phyloP scores from a whole-genome alignment of 2,113 vertebrate genomes.

The Garra rufa region DNA sequence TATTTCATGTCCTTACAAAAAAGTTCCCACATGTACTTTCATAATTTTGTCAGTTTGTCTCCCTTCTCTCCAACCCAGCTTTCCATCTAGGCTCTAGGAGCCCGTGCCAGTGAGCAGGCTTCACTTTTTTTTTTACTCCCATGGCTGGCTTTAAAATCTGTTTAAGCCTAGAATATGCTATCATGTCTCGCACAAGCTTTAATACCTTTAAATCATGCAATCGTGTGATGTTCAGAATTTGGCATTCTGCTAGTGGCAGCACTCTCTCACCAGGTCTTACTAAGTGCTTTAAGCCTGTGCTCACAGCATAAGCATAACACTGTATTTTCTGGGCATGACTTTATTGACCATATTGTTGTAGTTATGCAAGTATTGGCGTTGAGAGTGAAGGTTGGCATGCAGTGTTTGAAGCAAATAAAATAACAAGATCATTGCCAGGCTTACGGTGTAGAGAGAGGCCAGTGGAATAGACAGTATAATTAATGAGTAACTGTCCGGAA shows the following conservation, averaged over 20 bases:
- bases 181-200: slow-evolving; percentile 48
- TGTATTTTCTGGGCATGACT: slow-evolving; percentile 1
- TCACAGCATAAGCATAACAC: slow-evolving; percentile 6
- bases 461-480: background rate
- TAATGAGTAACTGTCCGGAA: background rate
- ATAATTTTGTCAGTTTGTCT: too few species aligned
- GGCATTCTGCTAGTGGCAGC: slow-evolving; percentile 25
- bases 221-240: slow-evolving; percentile 28
- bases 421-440: background rate
- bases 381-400: slow-evolving; percentile 8
- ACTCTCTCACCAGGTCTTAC: background rate
- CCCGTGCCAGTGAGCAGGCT: background rate
- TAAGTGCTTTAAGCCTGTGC: background rate
- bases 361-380: slow-evolving; percentile 27
- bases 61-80: background rate
- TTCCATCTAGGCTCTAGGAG: slow-evolving; percentile 30
- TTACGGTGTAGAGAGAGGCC: background rate
- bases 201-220: slow-evolving; percentile 48
- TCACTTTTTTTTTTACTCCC: background rate
- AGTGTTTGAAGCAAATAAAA: background rate
- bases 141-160: slow-evolving; percentile 43
- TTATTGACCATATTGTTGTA: slow-evolving; percentile 1
- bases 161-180: slow-evolving; percentile 45
- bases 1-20: too few species aligned
- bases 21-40: too few species aligned